phyloP scores from a whole-genome alignment of 2,888 invertebrate species.

The Fissipunctia ypsillon region DNA sequence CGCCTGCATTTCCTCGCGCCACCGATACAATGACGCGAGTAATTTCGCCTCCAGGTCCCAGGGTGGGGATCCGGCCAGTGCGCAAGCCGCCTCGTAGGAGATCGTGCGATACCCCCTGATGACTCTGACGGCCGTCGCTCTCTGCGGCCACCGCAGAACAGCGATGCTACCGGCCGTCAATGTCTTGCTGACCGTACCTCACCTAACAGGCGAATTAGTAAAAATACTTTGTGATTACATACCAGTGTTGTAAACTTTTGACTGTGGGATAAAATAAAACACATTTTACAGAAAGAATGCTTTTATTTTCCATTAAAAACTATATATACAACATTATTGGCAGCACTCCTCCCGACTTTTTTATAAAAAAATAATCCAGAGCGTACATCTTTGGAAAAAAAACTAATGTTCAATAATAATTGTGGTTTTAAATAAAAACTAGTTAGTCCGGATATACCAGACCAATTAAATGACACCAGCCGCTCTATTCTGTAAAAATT shows the following conservation, averaged over 20 bases:
- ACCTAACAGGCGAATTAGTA: neutral
- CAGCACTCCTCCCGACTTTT: slow-evolving; percentile 74
- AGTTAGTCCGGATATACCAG: slow-evolving; percentile 41
- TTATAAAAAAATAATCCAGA: slow-evolving; percentile 80
- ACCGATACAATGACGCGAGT: no score
- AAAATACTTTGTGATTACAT: neutral
- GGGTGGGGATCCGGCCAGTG: no score
- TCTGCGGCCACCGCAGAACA: no score
- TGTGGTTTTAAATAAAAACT: slow-evolving; percentile 56
- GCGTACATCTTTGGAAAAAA: slow-evolving; percentile 81
- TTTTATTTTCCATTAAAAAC: slow-evolving; percentile 76
- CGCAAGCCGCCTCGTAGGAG: no score
- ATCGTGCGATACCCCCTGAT: no score
- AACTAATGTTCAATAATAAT: slow-evolving; percentile 68
- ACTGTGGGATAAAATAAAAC: slow-evolving; percentile 39
- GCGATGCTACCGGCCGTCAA: no score
- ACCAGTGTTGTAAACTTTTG: neutral
- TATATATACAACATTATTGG: slow-evolving; percentile 78
- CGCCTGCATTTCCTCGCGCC: no score
- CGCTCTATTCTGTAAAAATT: neutral
- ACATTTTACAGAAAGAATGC: slow-evolving; percentile 77
- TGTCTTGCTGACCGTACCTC: no score
- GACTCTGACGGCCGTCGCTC: no score
- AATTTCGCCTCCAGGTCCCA: no score
- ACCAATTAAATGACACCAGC: slow-evolving; percentile 43